Percentiles rank a stretch among this genome's conserved stretches.
Conservation (phyloP, 2,888 invertebrate genomes). For the Pandemis corylana region DNA sequence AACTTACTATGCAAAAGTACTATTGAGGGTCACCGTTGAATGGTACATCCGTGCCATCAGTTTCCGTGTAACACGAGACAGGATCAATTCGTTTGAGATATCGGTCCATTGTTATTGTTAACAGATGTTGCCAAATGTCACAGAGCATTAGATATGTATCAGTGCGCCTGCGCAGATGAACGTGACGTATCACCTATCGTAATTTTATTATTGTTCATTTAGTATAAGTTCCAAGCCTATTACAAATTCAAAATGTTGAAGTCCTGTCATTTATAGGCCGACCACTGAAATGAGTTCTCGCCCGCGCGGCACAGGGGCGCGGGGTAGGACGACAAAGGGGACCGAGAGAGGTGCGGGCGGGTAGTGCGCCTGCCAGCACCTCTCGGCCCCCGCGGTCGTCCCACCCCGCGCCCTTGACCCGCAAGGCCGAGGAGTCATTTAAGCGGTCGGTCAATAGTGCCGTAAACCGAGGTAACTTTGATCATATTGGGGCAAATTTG, state of each 20-base stretch:
- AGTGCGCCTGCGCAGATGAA: slow-evolving; percentile 5
- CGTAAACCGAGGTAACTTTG: too few relatives aligned
- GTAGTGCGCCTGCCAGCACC: too few relatives aligned
- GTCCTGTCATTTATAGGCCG: not conserved
- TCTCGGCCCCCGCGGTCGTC: too few relatives aligned
- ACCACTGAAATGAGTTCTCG: too few relatives aligned
- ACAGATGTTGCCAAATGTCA: slow-evolving; percentile 28
- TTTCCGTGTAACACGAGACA: slow-evolving; percentile 24
- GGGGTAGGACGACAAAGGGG: too few relatives aligned
- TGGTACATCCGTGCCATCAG: not conserved
- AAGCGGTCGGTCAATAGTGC: too few relatives aligned
- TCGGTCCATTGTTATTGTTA: slow-evolving; percentile 25
- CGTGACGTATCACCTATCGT: not conserved
- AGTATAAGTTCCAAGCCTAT: not conserved
- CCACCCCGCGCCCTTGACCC: too few relatives aligned
- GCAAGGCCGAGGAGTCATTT: too few relatives aligned
- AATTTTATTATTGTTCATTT: slow-evolving; percentile 1
- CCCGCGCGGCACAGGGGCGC: too few relatives aligned
- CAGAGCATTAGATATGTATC: slow-evolving; percentile 28
- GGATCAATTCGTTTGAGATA: slow-evolving; percentile 34
- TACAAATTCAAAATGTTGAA: too few relatives aligned
- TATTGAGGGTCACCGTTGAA: not conserved
- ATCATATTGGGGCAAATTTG: too few relatives aligned
- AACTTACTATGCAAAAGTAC: not conserved
- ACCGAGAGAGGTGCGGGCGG: too few relatives aligned